Conservation (phyloP, 2,797 vertebrate species). For the Pipistrellus pygmaeus region DNA sequence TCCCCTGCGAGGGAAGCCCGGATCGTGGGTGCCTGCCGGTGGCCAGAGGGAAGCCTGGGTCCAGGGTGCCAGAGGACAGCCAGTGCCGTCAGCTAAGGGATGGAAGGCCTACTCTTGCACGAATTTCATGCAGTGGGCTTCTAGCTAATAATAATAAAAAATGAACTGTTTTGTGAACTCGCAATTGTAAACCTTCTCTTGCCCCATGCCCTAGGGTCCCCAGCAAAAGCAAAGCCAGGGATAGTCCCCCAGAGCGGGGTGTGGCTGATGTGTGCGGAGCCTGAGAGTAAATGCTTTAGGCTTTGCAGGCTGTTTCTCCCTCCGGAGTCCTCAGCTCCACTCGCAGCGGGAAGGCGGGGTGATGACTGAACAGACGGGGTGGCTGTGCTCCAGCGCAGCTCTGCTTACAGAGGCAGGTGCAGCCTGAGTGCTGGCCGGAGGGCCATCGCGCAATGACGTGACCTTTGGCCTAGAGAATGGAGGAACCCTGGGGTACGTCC, state of each 20-base stretch:
- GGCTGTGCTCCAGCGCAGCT: not conserved
- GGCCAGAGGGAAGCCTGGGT: too few species aligned
- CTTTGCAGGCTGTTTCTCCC: not conserved
- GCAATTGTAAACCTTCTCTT: not conserved
- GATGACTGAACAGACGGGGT: not conserved
- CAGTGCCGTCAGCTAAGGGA: too few species aligned
- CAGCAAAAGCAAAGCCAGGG: not conserved
- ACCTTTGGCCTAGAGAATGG: conserved; percentile 5
- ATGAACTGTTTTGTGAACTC: too few species aligned
- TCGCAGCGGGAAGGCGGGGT: not conserved
- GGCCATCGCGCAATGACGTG: not conserved
- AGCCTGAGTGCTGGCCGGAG: not conserved
- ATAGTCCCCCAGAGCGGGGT: too few species aligned
- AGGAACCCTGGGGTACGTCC: too few species aligned
- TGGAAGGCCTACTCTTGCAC: too few species aligned
- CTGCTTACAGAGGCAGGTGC: not conserved
- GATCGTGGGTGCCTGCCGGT: too few species aligned
- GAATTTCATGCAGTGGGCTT: too few species aligned
- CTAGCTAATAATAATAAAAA: too few species aligned
- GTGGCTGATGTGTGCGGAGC: not conserved
- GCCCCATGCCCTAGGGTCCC: not conserved
- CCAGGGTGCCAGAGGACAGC: too few species aligned
- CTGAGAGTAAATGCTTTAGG: not conserved
- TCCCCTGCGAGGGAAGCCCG: too few species aligned
- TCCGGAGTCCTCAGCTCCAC: not conserved